Conservation (phyloP, 2,888 invertebrate species). For the Trichacis sp. region DNA sequence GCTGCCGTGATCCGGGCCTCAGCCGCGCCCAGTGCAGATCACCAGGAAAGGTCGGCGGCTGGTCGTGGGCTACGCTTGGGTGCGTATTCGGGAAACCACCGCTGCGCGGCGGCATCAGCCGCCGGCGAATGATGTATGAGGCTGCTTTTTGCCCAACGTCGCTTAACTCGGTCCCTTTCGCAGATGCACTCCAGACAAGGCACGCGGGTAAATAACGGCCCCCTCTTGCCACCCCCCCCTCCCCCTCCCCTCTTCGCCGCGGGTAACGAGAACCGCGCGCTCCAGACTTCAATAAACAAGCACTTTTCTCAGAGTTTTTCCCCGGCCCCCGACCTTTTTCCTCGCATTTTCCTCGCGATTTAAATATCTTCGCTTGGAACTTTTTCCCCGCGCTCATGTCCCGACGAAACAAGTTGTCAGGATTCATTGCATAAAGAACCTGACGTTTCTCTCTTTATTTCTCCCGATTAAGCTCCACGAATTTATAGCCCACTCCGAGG, state of each 20-base stretch:
- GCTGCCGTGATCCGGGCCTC: no score
- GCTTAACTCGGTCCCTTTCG: constrained; percentile 13
- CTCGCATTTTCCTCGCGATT: constrained; percentile 33
- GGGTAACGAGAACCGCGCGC: constrained; percentile 28
- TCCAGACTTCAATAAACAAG: constrained; percentile 40
- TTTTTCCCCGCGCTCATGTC: constrained; percentile 42
- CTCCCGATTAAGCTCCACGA: constrained; percentile 40
- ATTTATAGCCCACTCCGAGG: constrained; percentile 34
- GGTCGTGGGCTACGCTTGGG: constrained; percentile 10
- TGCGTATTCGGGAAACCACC: constrained; percentile 20
- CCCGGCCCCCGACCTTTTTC: constrained; percentile 9
- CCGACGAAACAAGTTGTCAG: constrained; percentile 47
- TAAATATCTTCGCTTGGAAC: constrained; percentile 50
- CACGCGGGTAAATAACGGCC: constrained; percentile 42
- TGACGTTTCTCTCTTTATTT: constrained; percentile 18
- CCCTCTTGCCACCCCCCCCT: constrained; percentile 2
- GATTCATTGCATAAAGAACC: constrained; percentile 54
- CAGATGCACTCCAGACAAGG: constrained; percentile 36
- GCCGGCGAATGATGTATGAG: constrained; percentile 42
- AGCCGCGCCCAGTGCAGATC: constrained; percentile 22
- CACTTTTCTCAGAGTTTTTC: constrained; percentile 26
- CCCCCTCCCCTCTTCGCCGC: constrained; percentile 4
- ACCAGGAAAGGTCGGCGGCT: constrained; percentile 29
- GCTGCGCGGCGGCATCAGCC: constrained; percentile 13
- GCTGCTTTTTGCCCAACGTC: neutral